Base-by-base conservation (phyloP, 2,113 vertebrate genomes). In the Australoheros scitulus region DNA sequence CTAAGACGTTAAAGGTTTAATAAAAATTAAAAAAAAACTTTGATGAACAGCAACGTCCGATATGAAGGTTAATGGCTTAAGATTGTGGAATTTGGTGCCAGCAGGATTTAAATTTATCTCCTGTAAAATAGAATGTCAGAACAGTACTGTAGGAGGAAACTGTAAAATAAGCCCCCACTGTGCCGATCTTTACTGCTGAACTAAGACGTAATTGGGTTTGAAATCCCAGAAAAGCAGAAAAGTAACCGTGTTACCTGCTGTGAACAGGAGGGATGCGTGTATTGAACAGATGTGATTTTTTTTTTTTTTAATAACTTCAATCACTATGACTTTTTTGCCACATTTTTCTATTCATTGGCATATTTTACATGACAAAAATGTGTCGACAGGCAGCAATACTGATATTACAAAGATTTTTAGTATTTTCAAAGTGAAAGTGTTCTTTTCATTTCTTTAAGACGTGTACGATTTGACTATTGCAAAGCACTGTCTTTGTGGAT, bases 51-150 rank as follows among this genome's bases (percentile, higher is more conserved):
- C 36, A 17, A 26, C 14, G 41, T 22, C 11, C 65, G 24, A 83
- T 77, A 65, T 76, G 38, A 63, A n/a, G 22, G 55, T 78, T 83
- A 83, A 78, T 84, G n/a, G 32, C 55, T 32, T 47, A 2, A 52
- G 57, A 58, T 43, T 58, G 61, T 77, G n/a, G 38, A 76, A 36
- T 72, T 36, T 20, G 22, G 55, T 55, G 9, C 52, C 59, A 68
- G 56, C 43, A 52, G 68, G 22, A 57, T 50, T 75, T 72, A 11
- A 58, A 70, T 80, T 76, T 47, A 61, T 68, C 34, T 79, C 72
- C 65, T 57, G 36, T 55, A 52, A 20, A 80, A 74, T 11, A 52
- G 24, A 22, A 24, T 72, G n/a, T 2, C 4, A 26, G 26, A 18
- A 29, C 6, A 29, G 34, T 7, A 34, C 34, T 34, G 11, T 13